These are phyloP conservation scores for Cactoblastis cactorum DNA, from an alignment of 2,888 invertebrate genomes.

Conservation along the genomic window DNA sequence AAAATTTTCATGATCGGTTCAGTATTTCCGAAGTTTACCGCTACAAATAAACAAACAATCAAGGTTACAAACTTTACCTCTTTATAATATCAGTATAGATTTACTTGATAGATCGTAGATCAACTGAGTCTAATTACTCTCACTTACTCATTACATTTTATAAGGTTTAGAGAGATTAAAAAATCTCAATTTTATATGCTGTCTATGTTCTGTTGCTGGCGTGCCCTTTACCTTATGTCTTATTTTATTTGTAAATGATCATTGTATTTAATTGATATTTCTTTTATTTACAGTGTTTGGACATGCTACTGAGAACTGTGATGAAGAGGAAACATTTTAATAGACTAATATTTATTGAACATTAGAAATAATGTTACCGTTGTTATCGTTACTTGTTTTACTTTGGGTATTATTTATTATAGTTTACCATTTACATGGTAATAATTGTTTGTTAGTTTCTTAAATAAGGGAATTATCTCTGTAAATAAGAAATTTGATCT, in stretches of 20 bases:
- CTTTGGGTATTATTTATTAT: constrained; percentile 68
- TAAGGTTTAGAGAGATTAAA: too few species aligned
- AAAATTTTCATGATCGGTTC: too few species aligned
- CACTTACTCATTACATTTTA: too few species aligned
- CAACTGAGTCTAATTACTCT: too few species aligned
- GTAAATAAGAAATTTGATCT: constrained; percentile 63
- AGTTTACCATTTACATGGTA: constrained; percentile 57
- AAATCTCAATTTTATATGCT: too few species aligned
- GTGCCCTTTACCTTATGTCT: too few species aligned
- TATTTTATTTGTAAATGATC: background rate
- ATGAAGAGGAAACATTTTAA: constrained; percentile 91
- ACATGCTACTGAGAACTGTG: constrained; percentile 91
- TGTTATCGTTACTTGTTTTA: constrained; percentile 69
- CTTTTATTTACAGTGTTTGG: constrained; percentile 88
- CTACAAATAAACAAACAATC: too few species aligned
- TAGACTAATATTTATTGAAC: constrained; percentile 42
- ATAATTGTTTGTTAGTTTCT: constrained; percentile 54
- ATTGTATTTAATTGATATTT: background rate
- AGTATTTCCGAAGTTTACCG: too few species aligned
- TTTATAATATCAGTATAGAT: too few species aligned
- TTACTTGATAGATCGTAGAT: too few species aligned
- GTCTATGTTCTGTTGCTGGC: too few species aligned
- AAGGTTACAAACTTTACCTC: too few species aligned
- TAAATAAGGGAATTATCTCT: constrained; percentile 46
- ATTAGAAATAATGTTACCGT: constrained; percentile 68